Conservation (phyloP, 2,113 vertebrate genomes). For the Melierax canorus region DNA sequence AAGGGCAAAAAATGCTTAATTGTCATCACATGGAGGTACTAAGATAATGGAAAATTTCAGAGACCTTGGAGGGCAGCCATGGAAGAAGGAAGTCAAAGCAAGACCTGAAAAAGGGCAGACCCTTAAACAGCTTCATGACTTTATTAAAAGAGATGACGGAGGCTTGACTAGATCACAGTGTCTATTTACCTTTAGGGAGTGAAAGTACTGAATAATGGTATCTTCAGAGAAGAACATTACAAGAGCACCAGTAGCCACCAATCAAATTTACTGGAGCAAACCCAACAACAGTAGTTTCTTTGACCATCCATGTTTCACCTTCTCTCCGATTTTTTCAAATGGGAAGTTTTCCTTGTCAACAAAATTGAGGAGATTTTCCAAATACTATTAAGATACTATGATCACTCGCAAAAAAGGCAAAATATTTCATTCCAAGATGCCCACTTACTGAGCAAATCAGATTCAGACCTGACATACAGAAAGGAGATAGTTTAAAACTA, state of each 20-base stretch:
- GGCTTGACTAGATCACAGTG: not conserved
- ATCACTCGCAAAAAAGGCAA: not conserved
- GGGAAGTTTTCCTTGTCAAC: not conserved
- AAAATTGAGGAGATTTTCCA: not conserved
- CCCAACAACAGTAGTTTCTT: not conserved
- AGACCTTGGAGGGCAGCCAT: slow-evolving; percentile 25
- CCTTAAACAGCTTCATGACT: not conserved
- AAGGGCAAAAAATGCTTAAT: not conserved
- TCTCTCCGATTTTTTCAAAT: not conserved
- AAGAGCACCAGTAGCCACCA: not conserved
- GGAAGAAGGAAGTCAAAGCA: not conserved
- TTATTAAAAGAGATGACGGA: not conserved
- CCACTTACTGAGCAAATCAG: not conserved
- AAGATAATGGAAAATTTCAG: slow-evolving; percentile 35
- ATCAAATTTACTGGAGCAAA: not conserved
- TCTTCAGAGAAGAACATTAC: not conserved
- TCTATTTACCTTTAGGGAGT: not conserved
- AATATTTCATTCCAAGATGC: not conserved
- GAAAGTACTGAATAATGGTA: not conserved
- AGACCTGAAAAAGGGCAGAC: not conserved
- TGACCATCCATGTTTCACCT: not conserved
- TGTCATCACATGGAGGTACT: not conserved
- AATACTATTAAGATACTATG: not conserved
- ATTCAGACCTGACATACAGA: not conserved
- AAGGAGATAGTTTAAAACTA: not conserved